phyloP scores from a whole-genome alignment of 2,888 invertebrate species.

The Apocheima hispidaria region DNA sequence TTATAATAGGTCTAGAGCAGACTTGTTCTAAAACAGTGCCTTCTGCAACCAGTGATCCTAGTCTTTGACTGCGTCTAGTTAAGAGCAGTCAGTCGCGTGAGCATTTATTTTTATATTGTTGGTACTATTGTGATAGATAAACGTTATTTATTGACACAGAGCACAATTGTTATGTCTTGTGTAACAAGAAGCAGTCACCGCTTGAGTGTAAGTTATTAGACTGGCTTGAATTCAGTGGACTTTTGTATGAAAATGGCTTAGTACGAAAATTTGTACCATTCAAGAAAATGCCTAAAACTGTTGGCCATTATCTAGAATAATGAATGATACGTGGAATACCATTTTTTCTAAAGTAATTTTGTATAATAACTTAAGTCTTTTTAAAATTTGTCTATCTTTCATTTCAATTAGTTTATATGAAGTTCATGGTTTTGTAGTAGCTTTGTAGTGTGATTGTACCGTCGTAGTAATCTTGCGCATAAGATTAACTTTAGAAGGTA shows the following conservation, averaged over 20 bases:
- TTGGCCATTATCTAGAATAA: slow-evolving; percentile 9
- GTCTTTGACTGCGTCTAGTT: slow-evolving; percentile 69
- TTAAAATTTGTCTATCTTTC: slow-evolving; percentile 12
- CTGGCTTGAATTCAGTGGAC: slow-evolving; percentile 33
- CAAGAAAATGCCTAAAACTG: slow-evolving; percentile 16
- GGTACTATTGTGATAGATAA: slow-evolving; percentile 68
- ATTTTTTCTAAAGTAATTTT: background rate
- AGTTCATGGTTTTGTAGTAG: slow-evolving; percentile 50
- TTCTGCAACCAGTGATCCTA: slow-evolving; percentile 82
- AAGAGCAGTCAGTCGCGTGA: slow-evolving; percentile 75
- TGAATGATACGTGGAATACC: background rate
- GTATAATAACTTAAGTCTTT: background rate
- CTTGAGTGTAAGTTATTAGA: slow-evolving; percentile 48
- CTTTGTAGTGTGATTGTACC: slow-evolving; percentile 66
- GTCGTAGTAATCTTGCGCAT: slow-evolving; percentile 76
- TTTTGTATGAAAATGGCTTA: slow-evolving; percentile 18
- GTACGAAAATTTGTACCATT: slow-evolving; percentile 16
- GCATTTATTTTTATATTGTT: slow-evolving; percentile 85
- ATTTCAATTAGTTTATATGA: slow-evolving; percentile 12
- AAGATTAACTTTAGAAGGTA: slow-evolving; percentile 81
- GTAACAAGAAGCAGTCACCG: slow-evolving; percentile 59
- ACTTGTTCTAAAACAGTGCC: slow-evolving; percentile 65
- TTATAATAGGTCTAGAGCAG: slow-evolving; percentile 24
- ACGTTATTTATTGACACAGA: slow-evolving; percentile 62
- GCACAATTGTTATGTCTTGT: slow-evolving; percentile 67